Evolutionary conservation across 2,888 invertebrate species (phyloP).

Genomic region (Eristalinus sepulchralis): DNA sequence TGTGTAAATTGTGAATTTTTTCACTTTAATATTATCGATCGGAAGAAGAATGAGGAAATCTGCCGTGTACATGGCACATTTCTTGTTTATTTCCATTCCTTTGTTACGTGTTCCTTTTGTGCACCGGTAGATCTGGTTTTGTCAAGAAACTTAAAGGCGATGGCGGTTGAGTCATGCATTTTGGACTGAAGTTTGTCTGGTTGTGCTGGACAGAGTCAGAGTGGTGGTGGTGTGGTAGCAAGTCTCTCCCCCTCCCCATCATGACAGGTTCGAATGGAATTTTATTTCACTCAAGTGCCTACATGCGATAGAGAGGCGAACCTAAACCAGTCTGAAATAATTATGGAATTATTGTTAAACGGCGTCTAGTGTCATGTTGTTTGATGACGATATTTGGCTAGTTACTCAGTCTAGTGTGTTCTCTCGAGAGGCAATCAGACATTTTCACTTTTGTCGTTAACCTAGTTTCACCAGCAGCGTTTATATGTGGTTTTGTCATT

Average conservation of each 20-base stretch:
- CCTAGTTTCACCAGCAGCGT: neutral
- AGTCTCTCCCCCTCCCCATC: neutral
- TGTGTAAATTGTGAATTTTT: conserved; percentile 9
- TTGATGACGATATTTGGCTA: neutral
- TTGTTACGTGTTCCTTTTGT: neutral
- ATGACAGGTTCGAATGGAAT: conserved; percentile 44
- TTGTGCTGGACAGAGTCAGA: neutral
- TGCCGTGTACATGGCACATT: neutral
- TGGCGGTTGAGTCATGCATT: conserved; percentile 47
- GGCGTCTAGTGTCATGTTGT: neutral
- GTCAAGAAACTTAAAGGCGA: conserved; percentile 20
- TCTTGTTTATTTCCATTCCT: conserved; percentile 2
- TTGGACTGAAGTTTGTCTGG: neutral
- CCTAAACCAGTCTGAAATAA: conserved; percentile 20
- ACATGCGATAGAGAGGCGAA: neutral
- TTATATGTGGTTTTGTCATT: neutral
- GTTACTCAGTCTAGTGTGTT: neutral
- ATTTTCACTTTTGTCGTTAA: conserved; percentile 35
- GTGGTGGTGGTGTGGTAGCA: neutral
- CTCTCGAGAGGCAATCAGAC: neutral
- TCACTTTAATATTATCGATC: conserved; percentile 21
- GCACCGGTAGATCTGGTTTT: conserved; percentile 18
- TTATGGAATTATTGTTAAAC: conserved; percentile 19
- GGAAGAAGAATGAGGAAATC: conserved; percentile 37
- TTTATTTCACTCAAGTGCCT: conserved; percentile 5